Evolutionary conservation across 35 echinoderm and acorn worm species (phyloP), one percentile per base, ranked within the genome.

Genomic region (Ophiothrix spiculata): DNA sequence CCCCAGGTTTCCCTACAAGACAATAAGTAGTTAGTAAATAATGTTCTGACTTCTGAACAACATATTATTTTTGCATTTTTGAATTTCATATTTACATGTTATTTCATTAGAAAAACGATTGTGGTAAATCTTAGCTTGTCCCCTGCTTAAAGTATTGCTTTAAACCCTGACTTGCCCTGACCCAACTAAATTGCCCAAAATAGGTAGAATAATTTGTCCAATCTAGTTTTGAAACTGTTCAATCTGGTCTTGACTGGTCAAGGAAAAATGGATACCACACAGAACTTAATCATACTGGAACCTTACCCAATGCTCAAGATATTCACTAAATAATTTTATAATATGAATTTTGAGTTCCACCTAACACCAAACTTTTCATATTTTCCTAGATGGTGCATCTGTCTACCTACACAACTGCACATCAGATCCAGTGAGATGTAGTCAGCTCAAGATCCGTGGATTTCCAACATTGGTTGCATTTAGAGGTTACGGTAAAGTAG

Each of bases 401-500:
- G 82, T 90, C 33, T 98, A 91, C 77, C 80, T 94, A 16, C 64
- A 87, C 38, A 98, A 98, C 86, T 98, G 95, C 77, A 91, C 91
- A 4, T 85, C 85, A 21, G 88, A 91, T 56, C 76, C 81, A 36
- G 21, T 86, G 35, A 88, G 82, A 19, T 98, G 95, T 86, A 54
- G 80, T 19, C 39, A 42, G 15, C 91, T 88, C 36, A 64, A 88
- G 13, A 82, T 98, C 23, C 56, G 46, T 54, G 95, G 95, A 16
- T 98, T 94, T 83, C 95, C 95, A 15, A 94, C 91, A 0, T 28
- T 98, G 31, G 81, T 93, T 28, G 95, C 91, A 37, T 98, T 88
- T 78, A 79, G 95, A 25, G 84, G 79, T 36, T 88, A 90, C 23
- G 86, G 92, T 19, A 56, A 86, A 80, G 17, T 80, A 64, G 84